These are phyloP conservation scores for Timandra comae DNA, from an alignment of 2,888 invertebrate species.

Conservation along the genomic window DNA sequence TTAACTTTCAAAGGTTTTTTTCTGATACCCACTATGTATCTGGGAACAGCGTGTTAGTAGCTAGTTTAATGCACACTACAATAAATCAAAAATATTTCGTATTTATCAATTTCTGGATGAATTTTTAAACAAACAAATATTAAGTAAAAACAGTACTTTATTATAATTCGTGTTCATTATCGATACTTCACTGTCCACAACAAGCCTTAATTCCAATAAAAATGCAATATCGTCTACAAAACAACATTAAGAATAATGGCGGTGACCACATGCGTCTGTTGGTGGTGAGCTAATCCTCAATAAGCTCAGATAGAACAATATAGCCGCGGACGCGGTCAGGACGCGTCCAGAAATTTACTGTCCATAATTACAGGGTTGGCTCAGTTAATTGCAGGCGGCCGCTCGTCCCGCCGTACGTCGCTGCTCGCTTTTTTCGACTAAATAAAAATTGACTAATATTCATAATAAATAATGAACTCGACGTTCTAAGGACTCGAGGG, in stretches of 20 bases:
- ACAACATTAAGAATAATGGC: constrained; percentile 12
- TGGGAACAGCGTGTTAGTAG: constrained; percentile 45
- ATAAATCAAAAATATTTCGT: too few species aligned
- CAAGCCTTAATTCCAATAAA: too few species aligned
- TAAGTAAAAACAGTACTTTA: too few species aligned
- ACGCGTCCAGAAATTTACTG: constrained; percentile 88
- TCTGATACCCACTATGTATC: constrained; percentile 16
- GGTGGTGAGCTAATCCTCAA: constrained; percentile 55
- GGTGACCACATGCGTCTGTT: constrained; percentile 7
- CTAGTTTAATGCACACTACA: constrained; percentile 35
- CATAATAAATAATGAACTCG: constrained; percentile 76
- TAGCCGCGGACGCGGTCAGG: constrained; percentile 55
- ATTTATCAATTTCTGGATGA: too few species aligned
- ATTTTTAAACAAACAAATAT: too few species aligned
- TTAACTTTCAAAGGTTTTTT: constrained; percentile 46
- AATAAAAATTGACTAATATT: constrained; percentile 78
- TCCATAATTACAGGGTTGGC: constrained; percentile 89
- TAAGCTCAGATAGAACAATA: constrained; percentile 68
- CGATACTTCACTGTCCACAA: too few species aligned
- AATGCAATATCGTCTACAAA: too few species aligned
- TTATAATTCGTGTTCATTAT: too few species aligned
- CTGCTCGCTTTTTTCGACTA: constrained; percentile 71
- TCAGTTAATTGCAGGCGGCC: constrained; percentile 86
- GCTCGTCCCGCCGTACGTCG: constrained; percentile 51
- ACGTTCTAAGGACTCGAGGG: constrained; percentile 56